Conservation (phyloP, 2,113 vertebrate genomes). For the Tragelaphus imberbis region DNA sequence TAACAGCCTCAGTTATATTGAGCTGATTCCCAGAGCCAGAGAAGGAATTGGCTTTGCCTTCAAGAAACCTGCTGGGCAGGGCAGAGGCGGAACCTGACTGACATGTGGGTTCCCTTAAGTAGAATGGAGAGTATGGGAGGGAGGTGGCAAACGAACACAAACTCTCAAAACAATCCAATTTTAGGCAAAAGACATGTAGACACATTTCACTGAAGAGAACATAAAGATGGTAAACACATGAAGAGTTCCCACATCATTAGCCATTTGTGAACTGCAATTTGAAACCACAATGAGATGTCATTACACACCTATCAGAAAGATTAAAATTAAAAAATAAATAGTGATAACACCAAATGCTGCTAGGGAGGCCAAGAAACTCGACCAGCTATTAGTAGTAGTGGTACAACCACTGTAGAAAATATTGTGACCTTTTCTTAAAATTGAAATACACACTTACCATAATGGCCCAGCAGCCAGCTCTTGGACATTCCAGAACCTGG, state of each 20-base stretch:
- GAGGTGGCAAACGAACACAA: neutral
- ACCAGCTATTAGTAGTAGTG: neutral
- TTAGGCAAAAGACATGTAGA: neutral
- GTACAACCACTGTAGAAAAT: neutral
- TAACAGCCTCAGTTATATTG: neutral
- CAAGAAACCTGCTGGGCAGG: neutral
- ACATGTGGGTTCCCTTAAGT: neutral
- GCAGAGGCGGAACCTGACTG: neutral
- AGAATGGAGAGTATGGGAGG: neutral
- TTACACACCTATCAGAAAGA: neutral
- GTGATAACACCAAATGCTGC: neutral
- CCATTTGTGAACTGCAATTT: neutral
- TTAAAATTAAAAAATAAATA: neutral
- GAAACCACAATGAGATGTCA: neutral
- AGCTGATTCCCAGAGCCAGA: neutral
- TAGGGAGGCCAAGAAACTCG: neutral
- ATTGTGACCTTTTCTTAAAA: neutral
- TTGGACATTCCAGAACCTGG: neutral
- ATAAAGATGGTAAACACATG: neutral
- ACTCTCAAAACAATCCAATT: neutral
- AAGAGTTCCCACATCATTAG: too few species aligned
- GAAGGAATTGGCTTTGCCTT: neutral
- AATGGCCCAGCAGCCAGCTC: neutral
- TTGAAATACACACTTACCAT: neutral
- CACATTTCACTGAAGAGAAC: neutral